phyloP scores from a whole-genome alignment of 2,797 vertebrate species.

The Fundulus diaphanus region DNA sequence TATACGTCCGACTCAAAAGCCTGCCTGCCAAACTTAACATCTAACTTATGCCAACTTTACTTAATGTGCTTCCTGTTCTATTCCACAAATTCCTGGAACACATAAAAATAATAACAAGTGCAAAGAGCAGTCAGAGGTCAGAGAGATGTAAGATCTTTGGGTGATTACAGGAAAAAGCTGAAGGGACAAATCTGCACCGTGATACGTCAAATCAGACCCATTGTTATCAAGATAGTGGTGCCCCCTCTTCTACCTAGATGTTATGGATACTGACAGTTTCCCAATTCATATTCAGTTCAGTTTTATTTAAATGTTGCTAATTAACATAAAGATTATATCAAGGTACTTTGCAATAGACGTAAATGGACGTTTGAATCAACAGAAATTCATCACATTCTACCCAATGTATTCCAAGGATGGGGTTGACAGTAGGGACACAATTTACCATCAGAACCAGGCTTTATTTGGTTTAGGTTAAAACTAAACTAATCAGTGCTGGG shows the following conservation, averaged over 20 bases:
- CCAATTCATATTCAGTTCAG: not conserved
- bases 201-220: not conserved
- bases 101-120: slow-evolving; percentile 58
- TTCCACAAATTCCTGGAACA: slow-evolving; percentile 65
- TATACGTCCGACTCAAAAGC: slow-evolving; percentile 57
- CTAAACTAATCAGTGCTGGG: not conserved
- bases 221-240: not conserved
- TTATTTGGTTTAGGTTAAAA: not conserved
- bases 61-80: slow-evolving; percentile 69
- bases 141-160: slow-evolving; percentile 41
- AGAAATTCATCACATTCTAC: not conserved
- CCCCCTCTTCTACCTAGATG: not conserved
- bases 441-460: not conserved
- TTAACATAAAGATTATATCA: not conserved
- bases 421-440: not conserved
- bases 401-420: not conserved
- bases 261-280: not conserved
- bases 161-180: slow-evolving; percentile 16
- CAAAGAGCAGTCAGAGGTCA: slow-evolving; percentile 54
- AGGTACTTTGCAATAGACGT: not conserved
- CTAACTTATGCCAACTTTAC: slow-evolving; percentile 61
- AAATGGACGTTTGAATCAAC: not conserved
- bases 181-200: not conserved
- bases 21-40: slow-evolving; percentile 64
- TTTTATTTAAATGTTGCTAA: too few relatives aligned